Percentiles rank a stretch among this genome's conserved stretches.
These are phyloP conservation scores for Ibycter americanus DNA, from an alignment of 2,797 vertebrate genomes.

Conservation along the genomic window DNA sequence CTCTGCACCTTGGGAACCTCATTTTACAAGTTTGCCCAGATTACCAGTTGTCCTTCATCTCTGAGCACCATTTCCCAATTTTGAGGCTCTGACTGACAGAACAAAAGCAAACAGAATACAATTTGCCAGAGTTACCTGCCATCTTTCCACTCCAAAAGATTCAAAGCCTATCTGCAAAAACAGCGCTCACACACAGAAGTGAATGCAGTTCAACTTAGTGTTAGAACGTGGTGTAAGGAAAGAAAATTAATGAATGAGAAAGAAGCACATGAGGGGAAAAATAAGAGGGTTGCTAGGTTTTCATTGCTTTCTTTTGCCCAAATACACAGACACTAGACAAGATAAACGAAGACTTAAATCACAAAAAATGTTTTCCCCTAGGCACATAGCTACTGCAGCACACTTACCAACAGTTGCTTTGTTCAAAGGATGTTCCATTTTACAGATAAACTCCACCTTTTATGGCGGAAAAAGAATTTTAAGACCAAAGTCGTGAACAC, in stretches of 20 bases:
- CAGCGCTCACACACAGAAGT: background rate
- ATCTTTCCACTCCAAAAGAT: background rate
- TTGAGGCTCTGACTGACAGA: background rate
- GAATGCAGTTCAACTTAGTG: background rate
- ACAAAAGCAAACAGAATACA: background rate
- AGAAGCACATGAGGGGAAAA: background rate
- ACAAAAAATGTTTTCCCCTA: background rate
- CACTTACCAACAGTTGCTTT: background rate
- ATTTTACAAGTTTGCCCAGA: background rate
- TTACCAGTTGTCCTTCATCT: background rate
- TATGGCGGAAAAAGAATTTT: background rate
- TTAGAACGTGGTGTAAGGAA: background rate
- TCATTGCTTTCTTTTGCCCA: background rate
- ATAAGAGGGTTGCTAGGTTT: background rate
- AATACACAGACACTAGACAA: background rate
- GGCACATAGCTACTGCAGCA: background rate
- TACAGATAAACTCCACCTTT: background rate
- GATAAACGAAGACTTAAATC: background rate
- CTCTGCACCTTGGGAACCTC: fast-evolving
- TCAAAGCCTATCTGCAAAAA: background rate
- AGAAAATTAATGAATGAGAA: slow-evolving; percentile 14
- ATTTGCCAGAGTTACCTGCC: background rate
- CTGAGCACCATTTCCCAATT: background rate
- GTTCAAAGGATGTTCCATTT: background rate
- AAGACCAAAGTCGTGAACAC: background rate